Conservation (phyloP, 2,113 vertebrate species). For the Callorhinus ursinus region DNA sequence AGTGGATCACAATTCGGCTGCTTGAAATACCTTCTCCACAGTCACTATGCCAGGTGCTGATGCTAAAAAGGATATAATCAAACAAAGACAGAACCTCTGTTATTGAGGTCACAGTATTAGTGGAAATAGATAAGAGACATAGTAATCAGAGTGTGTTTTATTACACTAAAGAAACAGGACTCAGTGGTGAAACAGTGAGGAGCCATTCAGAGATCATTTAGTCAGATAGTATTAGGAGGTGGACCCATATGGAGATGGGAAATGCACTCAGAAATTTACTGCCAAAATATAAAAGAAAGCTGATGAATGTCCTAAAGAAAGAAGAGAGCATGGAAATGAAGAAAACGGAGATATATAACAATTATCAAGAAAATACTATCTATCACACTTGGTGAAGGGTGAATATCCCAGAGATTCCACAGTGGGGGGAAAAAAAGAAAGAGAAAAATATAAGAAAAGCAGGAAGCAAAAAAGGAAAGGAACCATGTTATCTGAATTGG, state of each 20-base stretch:
- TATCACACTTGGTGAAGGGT: not conserved
- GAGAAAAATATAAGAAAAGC: not conserved
- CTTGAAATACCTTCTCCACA: not conserved
- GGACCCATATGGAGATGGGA: not conserved
- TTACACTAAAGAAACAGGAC: not conserved
- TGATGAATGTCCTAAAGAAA: not conserved
- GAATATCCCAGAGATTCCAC: not conserved
- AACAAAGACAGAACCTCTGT: not conserved
- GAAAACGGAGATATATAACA: not conserved
- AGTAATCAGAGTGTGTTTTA: not conserved
- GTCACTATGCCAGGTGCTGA: not conserved
- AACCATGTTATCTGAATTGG: not conserved
- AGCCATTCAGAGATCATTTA: not conserved
- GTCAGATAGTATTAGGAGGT: not conserved
- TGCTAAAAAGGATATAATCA: not conserved
- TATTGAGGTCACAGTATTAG: not conserved
- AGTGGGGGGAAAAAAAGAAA: not conserved
- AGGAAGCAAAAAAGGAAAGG: not conserved
- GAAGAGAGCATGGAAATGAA: not conserved
- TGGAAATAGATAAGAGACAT: not conserved
- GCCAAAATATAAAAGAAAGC: not conserved
- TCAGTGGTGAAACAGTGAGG: not conserved
- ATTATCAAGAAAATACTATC: not conserved
- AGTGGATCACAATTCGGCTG: not conserved
- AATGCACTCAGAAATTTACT: not conserved